A percentile compares a stretch with the other conserved stretches of the same genome.
phyloP scores from a whole-genome alignment of 2,113 vertebrate species.

The Uropsilus gracilis region DNA sequence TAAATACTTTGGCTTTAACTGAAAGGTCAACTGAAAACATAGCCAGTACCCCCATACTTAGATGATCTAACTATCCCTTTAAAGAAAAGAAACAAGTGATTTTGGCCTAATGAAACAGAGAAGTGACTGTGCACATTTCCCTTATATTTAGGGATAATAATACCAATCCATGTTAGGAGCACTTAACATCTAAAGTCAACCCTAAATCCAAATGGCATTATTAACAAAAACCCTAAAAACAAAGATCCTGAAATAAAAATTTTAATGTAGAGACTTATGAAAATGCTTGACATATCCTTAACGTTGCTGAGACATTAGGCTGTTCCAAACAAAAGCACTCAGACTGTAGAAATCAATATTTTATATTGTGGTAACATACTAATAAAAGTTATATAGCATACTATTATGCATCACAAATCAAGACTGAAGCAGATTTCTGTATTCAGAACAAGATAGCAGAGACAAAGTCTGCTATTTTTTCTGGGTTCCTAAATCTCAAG shows the following conservation, averaged over 20 bases:
- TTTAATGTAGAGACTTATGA: slow-evolving; percentile 9
- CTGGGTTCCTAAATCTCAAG: slow-evolving; percentile 11
- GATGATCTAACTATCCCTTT: slow-evolving; percentile 41
- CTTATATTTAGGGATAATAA: slow-evolving; percentile 2
- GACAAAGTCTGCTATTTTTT: background rate
- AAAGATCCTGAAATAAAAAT: slow-evolving; percentile 1
- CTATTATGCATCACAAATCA: background rate
- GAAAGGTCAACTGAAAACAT: background rate
- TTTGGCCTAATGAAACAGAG: slow-evolving; percentile 28
- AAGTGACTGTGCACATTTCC: slow-evolving; percentile 74
- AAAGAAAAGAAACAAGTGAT: slow-evolving; percentile 68
- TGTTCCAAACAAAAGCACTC: slow-evolving; percentile 24
- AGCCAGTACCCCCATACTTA: slow-evolving; percentile 57
- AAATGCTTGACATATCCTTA: background rate
- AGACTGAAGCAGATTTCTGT: background rate
- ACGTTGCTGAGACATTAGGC: background rate
- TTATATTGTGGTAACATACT: background rate
- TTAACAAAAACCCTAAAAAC: slow-evolving; percentile 33
- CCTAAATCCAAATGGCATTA: slow-evolving; percentile 3
- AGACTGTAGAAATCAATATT: slow-evolving; percentile 33
- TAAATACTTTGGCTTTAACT: slow-evolving; percentile 34
- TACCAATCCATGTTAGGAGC: background rate
- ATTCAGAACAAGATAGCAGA: background rate
- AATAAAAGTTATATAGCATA: background rate
- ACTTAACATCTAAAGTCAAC: slow-evolving; percentile 25